Evolutionary conservation across 1,140 invertebrate genomes (phyloP), one percentile per base, ranked within the genome.

Genomic region (Ceratoteleas bidentatus): DNA sequence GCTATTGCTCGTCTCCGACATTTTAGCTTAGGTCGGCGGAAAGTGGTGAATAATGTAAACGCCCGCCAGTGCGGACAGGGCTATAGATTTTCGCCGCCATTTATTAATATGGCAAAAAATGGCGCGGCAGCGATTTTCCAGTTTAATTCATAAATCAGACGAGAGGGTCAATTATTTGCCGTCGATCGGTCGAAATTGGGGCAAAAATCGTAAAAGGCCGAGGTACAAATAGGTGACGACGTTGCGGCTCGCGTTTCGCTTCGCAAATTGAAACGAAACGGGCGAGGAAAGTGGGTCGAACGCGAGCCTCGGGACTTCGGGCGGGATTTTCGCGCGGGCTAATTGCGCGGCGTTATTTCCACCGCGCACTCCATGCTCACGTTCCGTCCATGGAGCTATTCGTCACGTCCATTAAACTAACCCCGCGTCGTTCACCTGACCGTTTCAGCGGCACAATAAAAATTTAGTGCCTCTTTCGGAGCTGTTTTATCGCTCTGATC

Each of bases 341-440:
- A 78, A 78, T 78, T 78, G 66, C 47, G 45, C 58, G 34, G 16
- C 38, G 52, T 62, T 79, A 65, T 68, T 68, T 61, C 50, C 36
- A 24, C 10, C 11, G 34, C n/a, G 34, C 16, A 62, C 61, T 73
- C 50, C 16, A 57, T 45, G 52, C 60, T 83, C 70, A 75, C 70
- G 81, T 78, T 75, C 72, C 70, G 74, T 61, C 69, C 56, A 49
- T 70, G 65, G 70, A 60, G 24, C 75, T 78, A 70, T 78, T 78
- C 74, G 74, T 75, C 58, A 78, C 74, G 74, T 83, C 81, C 75
- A 83, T 83, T 83, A 83, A 83, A 78, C 81, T 83, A 83, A 83
- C 74, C 75, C 81, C 65, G 56, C 62, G 74, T 83, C 81, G 81
- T 83, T 79, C 81, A 79, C 65, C 81, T 83, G 72, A 79, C 81